phyloP scores from a whole-genome alignment of 2,113 vertebrate species.

The Barbus barbus region DNA sequence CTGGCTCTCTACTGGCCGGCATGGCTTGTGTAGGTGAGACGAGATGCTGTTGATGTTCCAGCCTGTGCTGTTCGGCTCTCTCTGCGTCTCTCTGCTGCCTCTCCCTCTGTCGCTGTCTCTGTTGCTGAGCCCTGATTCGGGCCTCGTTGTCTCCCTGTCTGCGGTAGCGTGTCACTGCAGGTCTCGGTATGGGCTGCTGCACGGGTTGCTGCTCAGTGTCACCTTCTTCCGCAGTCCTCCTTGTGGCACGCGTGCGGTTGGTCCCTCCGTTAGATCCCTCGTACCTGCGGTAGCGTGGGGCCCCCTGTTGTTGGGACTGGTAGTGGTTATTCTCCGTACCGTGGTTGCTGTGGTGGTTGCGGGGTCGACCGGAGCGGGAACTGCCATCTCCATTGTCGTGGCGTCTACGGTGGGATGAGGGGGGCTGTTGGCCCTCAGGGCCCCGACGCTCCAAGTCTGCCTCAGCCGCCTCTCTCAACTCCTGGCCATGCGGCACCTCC shows the following conservation, averaged over 20 bases:
- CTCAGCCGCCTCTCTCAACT: conserved; percentile 82
- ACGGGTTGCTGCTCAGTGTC: conserved; percentile 63
- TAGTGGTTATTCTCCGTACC: conserved; percentile 53
- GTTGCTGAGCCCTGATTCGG: conserved; percentile 69
- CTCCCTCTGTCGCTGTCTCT: conserved; percentile 70
- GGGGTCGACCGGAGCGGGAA: conserved; percentile 41
- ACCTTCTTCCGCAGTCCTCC: conserved; percentile 59
- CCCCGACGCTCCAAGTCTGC: conserved; percentile 79
- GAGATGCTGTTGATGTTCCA: conserved; percentile 46
- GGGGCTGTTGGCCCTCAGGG: conserved; percentile 63
- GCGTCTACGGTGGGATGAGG: conserved; percentile 56
- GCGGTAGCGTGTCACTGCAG: conserved; percentile 72
- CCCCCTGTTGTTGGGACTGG: conserved; percentile 35
- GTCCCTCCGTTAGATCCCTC: conserved; percentile 57
- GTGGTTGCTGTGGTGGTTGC: conserved; percentile 63
- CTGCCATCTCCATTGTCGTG: conserved; percentile 51
- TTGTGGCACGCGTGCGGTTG: conserved; percentile 35
- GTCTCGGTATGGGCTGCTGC: conserved; percentile 66
- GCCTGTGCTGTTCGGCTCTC: conserved; percentile 47
- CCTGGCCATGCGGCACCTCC: conserved; percentile 78
- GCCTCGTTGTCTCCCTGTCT: conserved; percentile 75
- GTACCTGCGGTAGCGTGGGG: conserved; percentile 58
- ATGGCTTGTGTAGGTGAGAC: background rate
- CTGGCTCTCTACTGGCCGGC: conserved; percentile 12
- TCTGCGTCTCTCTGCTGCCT: conserved; percentile 59